phyloP scores from a whole-genome alignment of 2,113 vertebrate genomes.

The Ceyx cyanopectus region DNA sequence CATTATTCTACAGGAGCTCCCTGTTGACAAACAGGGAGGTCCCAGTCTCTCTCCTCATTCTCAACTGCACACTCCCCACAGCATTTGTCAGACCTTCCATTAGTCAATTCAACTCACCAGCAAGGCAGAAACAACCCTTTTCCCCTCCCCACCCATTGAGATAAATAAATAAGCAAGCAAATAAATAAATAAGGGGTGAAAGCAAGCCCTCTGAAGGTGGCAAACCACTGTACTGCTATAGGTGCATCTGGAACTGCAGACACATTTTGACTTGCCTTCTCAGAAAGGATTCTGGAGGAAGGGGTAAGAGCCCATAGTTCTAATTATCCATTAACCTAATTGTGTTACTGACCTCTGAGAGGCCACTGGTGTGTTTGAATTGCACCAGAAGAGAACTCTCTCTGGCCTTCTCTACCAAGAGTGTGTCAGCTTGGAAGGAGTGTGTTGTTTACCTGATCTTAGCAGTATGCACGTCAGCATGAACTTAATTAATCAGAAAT shows the following conservation, averaged over 20 bases:
- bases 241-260: not conserved
- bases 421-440: not conserved
- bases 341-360: not conserved
- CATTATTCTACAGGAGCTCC: conserved; percentile 9
- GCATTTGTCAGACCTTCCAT: conserved; percentile 35
- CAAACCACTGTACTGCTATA: not conserved
- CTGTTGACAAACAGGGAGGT: conserved; percentile 59
- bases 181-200: not conserved
- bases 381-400: not conserved
- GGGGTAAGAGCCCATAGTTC: not conserved
- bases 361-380: not conserved
- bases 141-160: not conserved
- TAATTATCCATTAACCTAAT: not conserved
- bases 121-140: conserved; percentile 28
- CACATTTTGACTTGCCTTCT: not conserved
- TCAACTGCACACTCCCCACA: conserved; percentile 29
- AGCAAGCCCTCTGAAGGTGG: not conserved
- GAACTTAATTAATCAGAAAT: not conserved
- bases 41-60: conserved; percentile 15
- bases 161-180: not conserved
- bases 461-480: not conserved
- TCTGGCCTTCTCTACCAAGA: not conserved
- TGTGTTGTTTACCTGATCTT: not conserved
- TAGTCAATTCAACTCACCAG: not conserved
- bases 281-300: not conserved